Evolutionary conservation across 2,113 vertebrate species (phyloP).

Genomic region (Urocolius indicus): DNA sequence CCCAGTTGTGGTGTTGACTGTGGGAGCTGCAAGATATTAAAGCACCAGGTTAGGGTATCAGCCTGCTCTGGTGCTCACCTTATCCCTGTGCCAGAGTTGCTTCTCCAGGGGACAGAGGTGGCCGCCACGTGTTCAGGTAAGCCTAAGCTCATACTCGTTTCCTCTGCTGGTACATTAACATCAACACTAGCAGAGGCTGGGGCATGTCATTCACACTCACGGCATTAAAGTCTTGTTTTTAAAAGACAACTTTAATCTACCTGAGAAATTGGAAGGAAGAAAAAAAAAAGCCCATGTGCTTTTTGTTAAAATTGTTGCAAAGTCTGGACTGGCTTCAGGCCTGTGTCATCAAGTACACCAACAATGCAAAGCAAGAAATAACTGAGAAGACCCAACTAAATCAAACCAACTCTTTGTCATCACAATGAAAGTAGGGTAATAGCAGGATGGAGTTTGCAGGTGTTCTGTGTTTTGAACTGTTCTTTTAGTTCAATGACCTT

Average conservation of each 20-base stretch:
- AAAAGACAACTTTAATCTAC: background rate
- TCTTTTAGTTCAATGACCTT: background rate
- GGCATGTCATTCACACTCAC: background rate
- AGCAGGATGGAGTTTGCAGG: background rate
- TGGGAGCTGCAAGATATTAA: background rate
- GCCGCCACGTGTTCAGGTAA: background rate
- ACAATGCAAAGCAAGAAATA: background rate
- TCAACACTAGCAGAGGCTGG: background rate
- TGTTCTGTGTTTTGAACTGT: background rate
- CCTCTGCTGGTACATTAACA: background rate
- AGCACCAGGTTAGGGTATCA: background rate
- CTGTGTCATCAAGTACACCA: background rate
- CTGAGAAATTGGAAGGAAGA: background rate
- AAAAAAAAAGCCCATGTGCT: background rate
- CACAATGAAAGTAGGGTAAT: background rate
- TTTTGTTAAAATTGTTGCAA: background rate
- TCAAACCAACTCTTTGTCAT: background rate
- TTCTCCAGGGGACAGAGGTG: background rate
- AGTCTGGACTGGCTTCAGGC: background rate
- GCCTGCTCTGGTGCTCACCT: rapidly evolving
- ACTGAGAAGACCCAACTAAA: background rate
- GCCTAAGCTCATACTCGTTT: background rate
- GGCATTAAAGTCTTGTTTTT: background rate
- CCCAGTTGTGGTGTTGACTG: background rate
- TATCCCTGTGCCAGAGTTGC: background rate